Conservation (phyloP, 2,113 vertebrate species). For the Nerophis ophidion region DNA sequence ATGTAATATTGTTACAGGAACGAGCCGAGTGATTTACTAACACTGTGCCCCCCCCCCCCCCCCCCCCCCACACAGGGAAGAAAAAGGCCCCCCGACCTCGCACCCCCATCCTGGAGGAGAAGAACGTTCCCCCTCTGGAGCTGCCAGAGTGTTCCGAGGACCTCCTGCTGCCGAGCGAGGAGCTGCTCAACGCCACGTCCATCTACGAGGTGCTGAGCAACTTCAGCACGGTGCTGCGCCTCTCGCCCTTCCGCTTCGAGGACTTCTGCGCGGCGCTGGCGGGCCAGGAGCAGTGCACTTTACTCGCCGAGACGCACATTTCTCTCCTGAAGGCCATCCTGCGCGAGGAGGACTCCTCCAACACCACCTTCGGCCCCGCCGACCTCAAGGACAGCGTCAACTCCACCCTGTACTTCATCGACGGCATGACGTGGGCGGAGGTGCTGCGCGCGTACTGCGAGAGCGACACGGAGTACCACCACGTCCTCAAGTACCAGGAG, state of each 20-base stretch:
- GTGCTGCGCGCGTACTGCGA: conserved; percentile 94
- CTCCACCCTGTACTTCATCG: conserved; percentile 95
- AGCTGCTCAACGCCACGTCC: conserved; percentile 88
- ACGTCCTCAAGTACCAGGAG: conserved; percentile 87
- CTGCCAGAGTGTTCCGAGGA: conserved; percentile 93
- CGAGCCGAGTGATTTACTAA: neutral
- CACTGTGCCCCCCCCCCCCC: neutral
- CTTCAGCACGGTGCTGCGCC: conserved; percentile 92
- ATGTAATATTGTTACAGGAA: too few species aligned
- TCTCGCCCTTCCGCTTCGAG: conserved; percentile 97
- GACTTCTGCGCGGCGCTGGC: conserved; percentile 95
- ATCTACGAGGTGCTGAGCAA: conserved; percentile 94
- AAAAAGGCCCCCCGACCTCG: conserved; percentile 85
- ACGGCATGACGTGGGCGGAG: conserved; percentile 98
- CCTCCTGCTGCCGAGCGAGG: conserved; percentile 87
- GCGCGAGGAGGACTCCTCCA: conserved; percentile 94
- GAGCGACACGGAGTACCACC: conserved; percentile 90
- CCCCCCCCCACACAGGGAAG: conserved; percentile 66
- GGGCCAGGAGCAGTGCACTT: conserved; percentile 94
- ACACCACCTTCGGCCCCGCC: conserved; percentile 95
- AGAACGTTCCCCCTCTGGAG: conserved; percentile 85
- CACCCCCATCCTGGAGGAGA: conserved; percentile 90
- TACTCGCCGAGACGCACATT: conserved; percentile 93
- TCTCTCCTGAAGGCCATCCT: conserved; percentile 91
- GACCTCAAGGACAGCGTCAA: conserved; percentile 98